Base-by-base conservation (phyloP, 2,797 vertebrate species). In the Myiotriccus ornatus region DNA sequence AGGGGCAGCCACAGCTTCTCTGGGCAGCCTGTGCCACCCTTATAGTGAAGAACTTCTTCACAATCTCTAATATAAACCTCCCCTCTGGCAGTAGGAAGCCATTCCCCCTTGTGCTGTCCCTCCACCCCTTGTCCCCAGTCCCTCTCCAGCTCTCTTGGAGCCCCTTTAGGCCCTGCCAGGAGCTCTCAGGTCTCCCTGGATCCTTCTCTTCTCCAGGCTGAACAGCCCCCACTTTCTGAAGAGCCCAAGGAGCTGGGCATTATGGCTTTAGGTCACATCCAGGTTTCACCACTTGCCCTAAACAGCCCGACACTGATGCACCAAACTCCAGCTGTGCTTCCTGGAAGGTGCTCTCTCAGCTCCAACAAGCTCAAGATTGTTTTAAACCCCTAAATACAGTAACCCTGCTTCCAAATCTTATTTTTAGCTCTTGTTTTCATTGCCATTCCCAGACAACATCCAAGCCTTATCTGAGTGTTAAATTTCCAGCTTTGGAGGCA, bases 1-100 rank as follows among this genome's bases (percentile, higher is more conserved):
- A 52, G 39, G 17, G 7, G 3, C 68, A 80, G 60, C 11, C 68
- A 13, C 60, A 80, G 46, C 60, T 80, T 2, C 60, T 73, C 53
- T 87, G 39, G 24, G 14, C 0, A 87, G 0, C 20, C 20, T 73
- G n/a, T 8, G 59, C 24, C 53, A 44, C 5, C 6, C 9, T 80
- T n/a, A 11, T 3, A 57, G 15, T 1, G 2, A 44, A 3, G 1
- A 20, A 57, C 65, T 50, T 6, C 2, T 37, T 24, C 27, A 16
- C 9, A 57, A 3, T 21, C 5, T n/a, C n/a, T 5, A 6, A 49
- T 3, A 9, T 7, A n/a, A 3, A 14, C 20, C 44, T n/a, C 3
- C 16, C 13, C 28, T 39, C 22, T 52, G 37, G 20, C 52, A 24
- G 0, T 14, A 13, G 15, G 10, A 46, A 80, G 34, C 9, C 53